Base-by-base conservation (phyloP, 1,140 invertebrate species). In the Drosophila burlai region DNA sequence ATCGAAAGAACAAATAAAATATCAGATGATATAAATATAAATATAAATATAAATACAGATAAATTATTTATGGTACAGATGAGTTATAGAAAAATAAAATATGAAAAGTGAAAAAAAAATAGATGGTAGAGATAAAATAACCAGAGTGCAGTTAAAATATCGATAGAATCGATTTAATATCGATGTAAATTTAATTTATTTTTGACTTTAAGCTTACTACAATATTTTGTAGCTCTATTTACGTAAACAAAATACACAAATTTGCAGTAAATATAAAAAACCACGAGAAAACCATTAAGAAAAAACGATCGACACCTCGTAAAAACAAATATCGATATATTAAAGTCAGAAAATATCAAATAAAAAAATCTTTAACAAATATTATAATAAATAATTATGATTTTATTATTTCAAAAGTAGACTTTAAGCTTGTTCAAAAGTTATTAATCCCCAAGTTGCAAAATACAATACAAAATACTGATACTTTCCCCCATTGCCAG, bases 251-350 rank as follows among this genome's bases (percentile, higher is more conserved):
- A 34, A 34, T 0, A 34, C 2, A 49, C 10, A 11, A 4, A 11
- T 4, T 36, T 4, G 10, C 24, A 49, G 3, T 26, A 0, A 49
- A 43, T n/a, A 50, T n/a, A 10, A 29, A n/a, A 49, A 16, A 26
- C 1, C 1, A 26, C 4, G 9, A 1, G n/a, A 26, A 1, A 4
- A 29, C 29, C 0, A n/a, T 29, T 29, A 13, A 11, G 0, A 10
- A 31, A 7, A n/a, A 31, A 11, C 6, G 0, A 55, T 16, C 3
- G 9, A 34, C 8, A 18, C 6, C 6, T 18, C 21, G 21, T 21
- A 21, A 4, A 8, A 52, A 31, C 7, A 34, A 36, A 21, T 15
- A 36, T 52, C 3, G n/a, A 31, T 18, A 31, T 7, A 31, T 31
- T 29, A 10, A n/a, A 24, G 3, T 15, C 2, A 13, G 4, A 6